Evolutionary conservation across 1,140 invertebrate genomes (phyloP).

Genomic region (Diorhabda elongata): DNA sequence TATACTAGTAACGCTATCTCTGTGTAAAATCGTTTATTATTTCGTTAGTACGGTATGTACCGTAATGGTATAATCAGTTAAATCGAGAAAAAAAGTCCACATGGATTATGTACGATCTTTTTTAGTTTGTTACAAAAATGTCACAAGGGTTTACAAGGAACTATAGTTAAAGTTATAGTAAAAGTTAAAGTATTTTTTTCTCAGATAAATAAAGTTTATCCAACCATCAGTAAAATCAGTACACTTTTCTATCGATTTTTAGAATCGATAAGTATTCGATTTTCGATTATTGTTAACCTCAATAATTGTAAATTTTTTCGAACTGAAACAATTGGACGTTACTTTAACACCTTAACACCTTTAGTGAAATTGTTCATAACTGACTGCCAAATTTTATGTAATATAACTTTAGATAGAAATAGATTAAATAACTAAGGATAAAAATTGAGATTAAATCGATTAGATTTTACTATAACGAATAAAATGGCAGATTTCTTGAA

Average conservation of each 20-base stretch:
- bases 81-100: too few species aligned
- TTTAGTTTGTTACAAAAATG: too few species aligned
- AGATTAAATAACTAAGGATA: conserved; percentile 15
- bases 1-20: too few species aligned
- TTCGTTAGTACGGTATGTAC: too few species aligned
- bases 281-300: not conserved
- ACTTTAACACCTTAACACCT: not conserved
- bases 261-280: not conserved
- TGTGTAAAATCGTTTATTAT: too few species aligned
- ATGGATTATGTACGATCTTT: too few species aligned
- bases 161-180: too few species aligned
- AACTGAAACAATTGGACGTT: conserved; percentile 7
- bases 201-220: not conserved
- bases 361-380: conserved; percentile 7
- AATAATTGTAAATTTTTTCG: conserved; percentile 10
- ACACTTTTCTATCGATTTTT: not conserved
- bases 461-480: not conserved
- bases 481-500: not conserved
- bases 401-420: conserved; percentile 14
- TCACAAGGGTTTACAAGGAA: too few species aligned
- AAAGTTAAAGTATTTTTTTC: not conserved
- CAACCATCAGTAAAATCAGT: not conserved
- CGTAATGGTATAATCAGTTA: too few species aligned
- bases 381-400: conserved; percentile 24
- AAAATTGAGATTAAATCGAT: conserved; percentile 12